Percentiles rank a stretch among this genome's conserved stretches.
These are phyloP conservation scores for Pheosia tremula DNA, from an alignment of 2,888 invertebrate species.

Conservation along the genomic window DNA sequence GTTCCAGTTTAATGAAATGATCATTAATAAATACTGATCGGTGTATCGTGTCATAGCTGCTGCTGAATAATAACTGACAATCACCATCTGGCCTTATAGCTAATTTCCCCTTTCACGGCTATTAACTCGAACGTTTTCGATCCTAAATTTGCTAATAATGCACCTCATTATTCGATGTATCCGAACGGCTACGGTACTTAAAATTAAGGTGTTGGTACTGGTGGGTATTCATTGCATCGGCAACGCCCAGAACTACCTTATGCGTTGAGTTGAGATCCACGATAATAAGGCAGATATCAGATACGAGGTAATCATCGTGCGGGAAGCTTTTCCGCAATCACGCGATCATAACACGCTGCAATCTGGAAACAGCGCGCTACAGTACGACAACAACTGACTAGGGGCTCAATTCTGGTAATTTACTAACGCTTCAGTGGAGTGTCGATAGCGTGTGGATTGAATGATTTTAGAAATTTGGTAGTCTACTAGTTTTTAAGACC, in stretches of 20 bases:
- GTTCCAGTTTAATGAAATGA: background rate
- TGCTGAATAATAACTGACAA: constrained; percentile 52
- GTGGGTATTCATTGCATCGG: constrained; percentile 64
- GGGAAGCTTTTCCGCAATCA: constrained; percentile 65
- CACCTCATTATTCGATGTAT: constrained; percentile 55
- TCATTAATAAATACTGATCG: constrained; percentile 5
- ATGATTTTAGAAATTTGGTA: too few relatives aligned
- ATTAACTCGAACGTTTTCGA: constrained; percentile 56
- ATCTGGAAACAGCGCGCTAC: constrained; percentile 16
- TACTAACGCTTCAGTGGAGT: too few relatives aligned
- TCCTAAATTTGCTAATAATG: constrained; percentile 64
- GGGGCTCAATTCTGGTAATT: too few relatives aligned
- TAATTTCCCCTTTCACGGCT: constrained; percentile 66
- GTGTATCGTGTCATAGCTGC: constrained; percentile 50
- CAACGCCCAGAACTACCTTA: constrained; percentile 59
- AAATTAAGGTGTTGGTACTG: constrained; percentile 64
- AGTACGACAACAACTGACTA: constrained; percentile 10
- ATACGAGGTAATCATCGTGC: constrained; percentile 62
- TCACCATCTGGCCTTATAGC: constrained; percentile 45
- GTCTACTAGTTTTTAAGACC: too few relatives aligned
- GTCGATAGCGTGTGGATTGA: too few relatives aligned
- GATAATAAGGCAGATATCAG: constrained; percentile 67
- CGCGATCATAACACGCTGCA: constrained; percentile 45
- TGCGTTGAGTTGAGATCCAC: constrained; percentile 67
- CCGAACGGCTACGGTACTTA: constrained; percentile 63